phyloP scores from a whole-genome alignment of 2,888 invertebrate species.

The Caenorhabditis auriculariae region DNA sequence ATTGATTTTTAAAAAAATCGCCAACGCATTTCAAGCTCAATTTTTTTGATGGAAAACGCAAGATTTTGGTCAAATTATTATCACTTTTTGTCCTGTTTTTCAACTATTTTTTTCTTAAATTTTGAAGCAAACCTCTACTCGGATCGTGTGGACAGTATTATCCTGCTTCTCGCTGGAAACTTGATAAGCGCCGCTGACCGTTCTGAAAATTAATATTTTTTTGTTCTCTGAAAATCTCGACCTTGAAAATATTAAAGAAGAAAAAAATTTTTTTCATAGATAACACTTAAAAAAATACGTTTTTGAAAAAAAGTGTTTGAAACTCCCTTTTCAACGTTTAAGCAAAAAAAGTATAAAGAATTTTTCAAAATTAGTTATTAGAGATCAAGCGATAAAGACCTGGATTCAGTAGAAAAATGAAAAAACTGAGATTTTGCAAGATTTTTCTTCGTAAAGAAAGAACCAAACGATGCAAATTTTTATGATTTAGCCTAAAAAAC shows the following conservation, averaged over 20 bases:
- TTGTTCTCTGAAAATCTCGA: too few relatives aligned
- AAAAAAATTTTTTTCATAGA: not conserved
- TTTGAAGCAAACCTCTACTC: slow-evolving; percentile 57
- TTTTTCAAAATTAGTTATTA: too few relatives aligned
- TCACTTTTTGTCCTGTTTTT: not conserved
- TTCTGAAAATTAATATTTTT: slow-evolving; percentile 28
- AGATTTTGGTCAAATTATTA: too few relatives aligned
- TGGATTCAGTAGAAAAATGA: too few relatives aligned
- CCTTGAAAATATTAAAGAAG: not conserved
- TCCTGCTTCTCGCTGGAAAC: slow-evolving; percentile 50
- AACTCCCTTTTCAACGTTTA: too few relatives aligned
- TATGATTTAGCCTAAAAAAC: too few relatives aligned
- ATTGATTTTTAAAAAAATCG: too few relatives aligned
- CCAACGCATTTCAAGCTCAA: slow-evolving; percentile 8
- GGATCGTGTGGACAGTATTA: slow-evolving; percentile 86
- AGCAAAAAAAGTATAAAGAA: too few relatives aligned
- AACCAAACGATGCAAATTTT: too few relatives aligned
- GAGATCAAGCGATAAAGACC: too few relatives aligned
- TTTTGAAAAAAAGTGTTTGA: not conserved
- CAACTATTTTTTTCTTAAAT: not conserved
- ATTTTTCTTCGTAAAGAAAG: too few relatives aligned
- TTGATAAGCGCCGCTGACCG: slow-evolving; percentile 51
- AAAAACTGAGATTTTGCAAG: too few relatives aligned
- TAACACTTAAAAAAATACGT: not conserved
- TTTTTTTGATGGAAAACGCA: slow-evolving; percentile 6